Conservation (phyloP, 2,797 vertebrate species). For the Helostoma temminkii region DNA sequence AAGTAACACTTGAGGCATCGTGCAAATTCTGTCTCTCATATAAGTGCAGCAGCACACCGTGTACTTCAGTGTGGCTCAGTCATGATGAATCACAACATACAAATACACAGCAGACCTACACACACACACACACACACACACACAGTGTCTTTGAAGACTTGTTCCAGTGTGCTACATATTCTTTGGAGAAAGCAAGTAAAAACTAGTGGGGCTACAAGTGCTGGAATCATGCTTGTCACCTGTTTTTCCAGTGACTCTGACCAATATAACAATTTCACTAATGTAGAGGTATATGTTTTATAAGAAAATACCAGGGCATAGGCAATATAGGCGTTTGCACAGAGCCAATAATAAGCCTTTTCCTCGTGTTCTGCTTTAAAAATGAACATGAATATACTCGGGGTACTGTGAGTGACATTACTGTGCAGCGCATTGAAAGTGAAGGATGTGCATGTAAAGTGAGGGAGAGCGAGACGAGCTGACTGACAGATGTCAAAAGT, state of each 20-base stretch:
- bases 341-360: too few relatives aligned
- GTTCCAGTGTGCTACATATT: conserved; percentile 13
- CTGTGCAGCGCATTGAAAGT: too few relatives aligned
- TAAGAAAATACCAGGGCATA: too few relatives aligned
- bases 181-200: conserved; percentile 2
- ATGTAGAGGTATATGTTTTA: background rate
- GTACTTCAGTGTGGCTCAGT: conserved; percentile 9
- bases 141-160: background rate
- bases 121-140: conserved; percentile 8
- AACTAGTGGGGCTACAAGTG: background rate
- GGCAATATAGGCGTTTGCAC: too few relatives aligned
- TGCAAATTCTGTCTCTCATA: conserved; percentile 50
- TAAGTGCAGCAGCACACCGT: background rate
- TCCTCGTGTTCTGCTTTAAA: too few relatives aligned
- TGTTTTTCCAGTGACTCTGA: conserved; percentile 13
- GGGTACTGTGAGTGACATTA: too few relatives aligned
- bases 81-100: conserved; percentile 8
- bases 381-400: too few relatives aligned
- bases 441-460: too few relatives aligned
- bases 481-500: too few relatives aligned
- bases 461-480: too few relatives aligned
- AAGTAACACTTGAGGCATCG: conserved; percentile 58
- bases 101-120: conserved; percentile 4
- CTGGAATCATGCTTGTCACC: conserved; percentile 1
- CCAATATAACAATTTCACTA: background rate